A percentile compares a stretch with the other conserved stretches of the same genome.
Evolutionary conservation across 2,113 vertebrate species (phyloP).

Genomic region (Pituophis catenifer): DNA sequence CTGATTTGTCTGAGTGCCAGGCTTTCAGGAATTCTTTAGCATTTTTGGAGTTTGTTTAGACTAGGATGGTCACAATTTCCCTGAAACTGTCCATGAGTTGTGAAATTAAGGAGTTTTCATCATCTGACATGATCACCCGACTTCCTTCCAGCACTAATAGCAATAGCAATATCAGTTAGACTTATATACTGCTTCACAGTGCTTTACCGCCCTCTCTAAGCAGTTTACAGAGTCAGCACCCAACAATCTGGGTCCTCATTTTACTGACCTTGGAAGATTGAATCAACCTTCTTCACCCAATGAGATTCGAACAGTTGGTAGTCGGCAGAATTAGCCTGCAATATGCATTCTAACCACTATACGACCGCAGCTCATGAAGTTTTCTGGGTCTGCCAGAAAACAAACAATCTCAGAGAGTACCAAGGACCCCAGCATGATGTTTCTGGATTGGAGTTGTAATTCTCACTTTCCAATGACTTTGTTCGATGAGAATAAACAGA

Average conservation of each 20-base stretch:
- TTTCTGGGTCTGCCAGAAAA: not conserved
- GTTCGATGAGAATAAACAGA: not conserved
- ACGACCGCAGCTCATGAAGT: not conserved
- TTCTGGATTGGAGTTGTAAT: not conserved
- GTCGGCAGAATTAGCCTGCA: too few relatives aligned
- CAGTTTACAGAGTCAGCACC: not conserved
- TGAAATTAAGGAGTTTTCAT: not conserved
- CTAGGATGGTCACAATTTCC: not conserved
- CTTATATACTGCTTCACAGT: not conserved
- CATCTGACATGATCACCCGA: not conserved
- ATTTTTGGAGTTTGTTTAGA: not conserved
- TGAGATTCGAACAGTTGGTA: not conserved
- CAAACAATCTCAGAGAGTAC: not conserved
- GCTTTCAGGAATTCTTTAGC: not conserved
- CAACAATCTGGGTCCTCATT: not conserved
- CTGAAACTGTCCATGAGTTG: not conserved
- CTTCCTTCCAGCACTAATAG: not conserved
- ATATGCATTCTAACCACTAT: not conserved
- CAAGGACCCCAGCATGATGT: not conserved
- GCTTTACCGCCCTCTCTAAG: not conserved
- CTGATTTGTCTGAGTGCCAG: not conserved
- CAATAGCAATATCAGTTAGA: not conserved
- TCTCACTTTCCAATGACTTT: not conserved
- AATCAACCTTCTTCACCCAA: not conserved
- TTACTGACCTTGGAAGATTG: not conserved